Percentiles rank a stretch among this genome's conserved stretches.
These are phyloP conservation scores for Platerodrilus igneus DNA, from an alignment of 2,888 invertebrate genomes.

Conservation along the genomic window DNA sequence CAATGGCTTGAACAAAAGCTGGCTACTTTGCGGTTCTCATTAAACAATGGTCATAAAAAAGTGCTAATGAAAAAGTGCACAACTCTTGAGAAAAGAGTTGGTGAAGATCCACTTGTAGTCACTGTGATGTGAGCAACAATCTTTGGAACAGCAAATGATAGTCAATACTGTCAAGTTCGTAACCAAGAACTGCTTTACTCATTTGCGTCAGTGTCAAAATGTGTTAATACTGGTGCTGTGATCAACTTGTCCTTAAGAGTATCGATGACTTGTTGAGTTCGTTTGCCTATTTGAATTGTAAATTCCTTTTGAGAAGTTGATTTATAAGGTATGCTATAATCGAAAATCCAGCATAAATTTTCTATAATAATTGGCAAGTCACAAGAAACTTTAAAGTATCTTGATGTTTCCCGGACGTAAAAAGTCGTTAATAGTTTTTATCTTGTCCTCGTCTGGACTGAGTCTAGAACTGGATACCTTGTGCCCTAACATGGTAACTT, in stretches of 20 bases:
- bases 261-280: slow-evolving; percentile 4
- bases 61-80: no score
- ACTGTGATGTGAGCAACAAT: no score
- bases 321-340: slow-evolving; percentile 20
- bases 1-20: no score
- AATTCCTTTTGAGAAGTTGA: slow-evolving; percentile 16
- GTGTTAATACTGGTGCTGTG: slow-evolving; percentile 17
- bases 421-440: slow-evolving; percentile 5
- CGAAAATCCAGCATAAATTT: slow-evolving; percentile 19
- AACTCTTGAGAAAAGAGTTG: no score
- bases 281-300: slow-evolving; percentile 14
- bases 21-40: no score
- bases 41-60: no score
- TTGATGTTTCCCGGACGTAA: slow-evolving; percentile 6
- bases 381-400: slow-evolving; percentile 10
- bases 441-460: slow-evolving; percentile 6
- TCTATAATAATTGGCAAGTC: slow-evolving; percentile 10
- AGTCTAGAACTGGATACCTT: no score
- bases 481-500: no score
- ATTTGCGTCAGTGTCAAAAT: slow-evolving; percentile 19
- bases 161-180: no score
- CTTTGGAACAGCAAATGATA: no score
- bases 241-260: slow-evolving; percentile 19
- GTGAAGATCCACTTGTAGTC: no score
- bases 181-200: no score